Percentiles rank a stretch among this genome's conserved stretches.
Evolutionary conservation across 2,797 vertebrate species (phyloP).

Genomic region (Bucorvus abyssinicus): DNA sequence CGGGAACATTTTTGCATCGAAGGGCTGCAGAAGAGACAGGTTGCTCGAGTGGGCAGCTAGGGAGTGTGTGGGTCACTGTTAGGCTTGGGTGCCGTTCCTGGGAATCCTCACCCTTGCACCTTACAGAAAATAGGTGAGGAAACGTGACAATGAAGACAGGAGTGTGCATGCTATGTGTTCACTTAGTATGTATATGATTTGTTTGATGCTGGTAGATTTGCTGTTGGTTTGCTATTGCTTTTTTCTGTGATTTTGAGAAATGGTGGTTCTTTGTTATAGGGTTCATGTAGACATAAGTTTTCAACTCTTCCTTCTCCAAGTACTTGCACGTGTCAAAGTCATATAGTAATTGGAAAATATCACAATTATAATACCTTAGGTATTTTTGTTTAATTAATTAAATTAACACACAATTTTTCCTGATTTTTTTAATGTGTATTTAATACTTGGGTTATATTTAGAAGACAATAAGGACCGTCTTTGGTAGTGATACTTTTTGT

Average conservation of each 20-base stretch:
- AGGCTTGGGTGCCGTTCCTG: background rate
- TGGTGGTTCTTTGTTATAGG: background rate
- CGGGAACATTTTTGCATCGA: background rate
- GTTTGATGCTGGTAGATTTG: background rate
- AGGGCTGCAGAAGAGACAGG: background rate
- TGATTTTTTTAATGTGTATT: background rate
- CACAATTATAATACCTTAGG: background rate
- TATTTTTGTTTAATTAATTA: background rate
- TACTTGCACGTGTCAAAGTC: background rate
- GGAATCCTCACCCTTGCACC: background rate
- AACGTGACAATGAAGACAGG: background rate
- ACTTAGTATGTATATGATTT: background rate
- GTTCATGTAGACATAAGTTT: background rate
- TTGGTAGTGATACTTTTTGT: background rate
- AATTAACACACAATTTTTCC: background rate
- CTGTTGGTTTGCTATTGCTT: background rate
- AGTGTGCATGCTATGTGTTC: background rate
- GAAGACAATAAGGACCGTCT: background rate
- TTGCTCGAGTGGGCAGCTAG: background rate
- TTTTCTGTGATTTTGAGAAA: background rate
- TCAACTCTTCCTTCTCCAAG: background rate
- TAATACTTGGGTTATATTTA: background rate
- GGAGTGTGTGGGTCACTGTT: background rate
- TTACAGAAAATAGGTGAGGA: background rate
- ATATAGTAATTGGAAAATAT: background rate